Evolutionary conservation across 1,140 invertebrate genomes (phyloP), one percentile per base, ranked within the genome.

Genomic region (Anadara kagoshimensis): DNA sequence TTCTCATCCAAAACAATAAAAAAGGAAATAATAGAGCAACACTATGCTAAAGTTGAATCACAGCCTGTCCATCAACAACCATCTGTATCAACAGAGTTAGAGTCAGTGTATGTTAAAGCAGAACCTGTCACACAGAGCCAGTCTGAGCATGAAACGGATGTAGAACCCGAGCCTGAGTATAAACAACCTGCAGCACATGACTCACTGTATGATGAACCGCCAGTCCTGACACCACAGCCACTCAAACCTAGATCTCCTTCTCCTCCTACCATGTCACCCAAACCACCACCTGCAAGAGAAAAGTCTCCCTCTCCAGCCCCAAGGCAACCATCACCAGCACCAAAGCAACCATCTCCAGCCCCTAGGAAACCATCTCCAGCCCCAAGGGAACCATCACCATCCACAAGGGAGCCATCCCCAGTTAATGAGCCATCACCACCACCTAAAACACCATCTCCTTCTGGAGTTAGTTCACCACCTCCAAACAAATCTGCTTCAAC

Each of bases 171-270:
- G 57, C 18, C 26, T 41, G 29, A 59, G 7, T 29, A 59, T 36
- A 10, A 20, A 20, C 57, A 24, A 59, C 57, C 57, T 18, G 29
- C 36, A 3, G 29, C 43, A 29, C 36, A 53, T 70, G 62, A 18
- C 65, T 16, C 61, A 57, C 26, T 53, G 47, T 49, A 67, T 61
- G 58, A 70, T 20, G 54, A 61, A 49, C 36, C 71, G 11, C 67
- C 67, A 18, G 14, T 68, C 18, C 44, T 65, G 24, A 73, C 73
- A 85, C 85, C 89, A 70, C 86, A 88, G 82, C 84, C 86, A 62
- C 85, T 85, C 20, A 62, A 79, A 36, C 81, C 84, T 45, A 80
- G 73, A 59, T 67, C 78, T 12, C 84, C 86, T 58, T 84, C 85
- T 82, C 75, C 76, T 36, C 67, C 75, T 49, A 75, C 65, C 59